Conservation (phyloP, 2,888 invertebrate genomes). For the Xiphydria camelus region DNA sequence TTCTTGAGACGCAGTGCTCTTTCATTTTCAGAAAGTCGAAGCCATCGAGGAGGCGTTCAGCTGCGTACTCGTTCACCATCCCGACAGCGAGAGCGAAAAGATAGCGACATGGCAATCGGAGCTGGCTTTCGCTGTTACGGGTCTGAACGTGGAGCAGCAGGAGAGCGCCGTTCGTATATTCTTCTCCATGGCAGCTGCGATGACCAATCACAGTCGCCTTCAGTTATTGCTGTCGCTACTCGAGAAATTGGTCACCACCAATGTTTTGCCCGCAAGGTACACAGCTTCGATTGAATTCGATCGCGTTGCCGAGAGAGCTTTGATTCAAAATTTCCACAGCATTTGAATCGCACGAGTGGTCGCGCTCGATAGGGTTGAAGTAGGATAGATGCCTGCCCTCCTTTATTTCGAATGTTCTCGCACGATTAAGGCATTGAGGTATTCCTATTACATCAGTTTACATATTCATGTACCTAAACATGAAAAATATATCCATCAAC, state of each 20-base stretch:
- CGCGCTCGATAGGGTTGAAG: no score
- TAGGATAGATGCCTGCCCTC: no score
- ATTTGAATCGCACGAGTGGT: no score
- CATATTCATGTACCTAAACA: no score
- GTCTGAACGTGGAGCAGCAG: slow-evolving; percentile 71
- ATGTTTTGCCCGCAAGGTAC: slow-evolving; percentile 76
- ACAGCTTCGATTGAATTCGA: no score
- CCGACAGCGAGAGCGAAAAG: slow-evolving; percentile 71
- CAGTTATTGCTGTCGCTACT: slow-evolving; percentile 76
- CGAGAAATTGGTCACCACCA: slow-evolving; percentile 74
- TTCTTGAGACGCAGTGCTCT: no score
- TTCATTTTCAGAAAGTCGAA: slow-evolving; percentile 70
- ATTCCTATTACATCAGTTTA: no score
- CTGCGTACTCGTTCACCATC: slow-evolving; percentile 80
- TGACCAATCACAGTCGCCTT: slow-evolving; percentile 75
- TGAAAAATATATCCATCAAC: no score
- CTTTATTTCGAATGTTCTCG: no score
- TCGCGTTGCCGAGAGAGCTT: background rate
- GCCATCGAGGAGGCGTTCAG: slow-evolving; percentile 88
- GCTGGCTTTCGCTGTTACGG: slow-evolving; percentile 69
- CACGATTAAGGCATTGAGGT: no score
- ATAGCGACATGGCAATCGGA: slow-evolving; percentile 70
- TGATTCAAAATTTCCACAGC: background rate
- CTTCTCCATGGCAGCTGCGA: slow-evolving; percentile 71
- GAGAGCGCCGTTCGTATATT: slow-evolving; percentile 78